These are phyloP conservation scores for Thera britannica DNA, from an alignment of 2,888 invertebrate genomes.

Conservation along the genomic window DNA sequence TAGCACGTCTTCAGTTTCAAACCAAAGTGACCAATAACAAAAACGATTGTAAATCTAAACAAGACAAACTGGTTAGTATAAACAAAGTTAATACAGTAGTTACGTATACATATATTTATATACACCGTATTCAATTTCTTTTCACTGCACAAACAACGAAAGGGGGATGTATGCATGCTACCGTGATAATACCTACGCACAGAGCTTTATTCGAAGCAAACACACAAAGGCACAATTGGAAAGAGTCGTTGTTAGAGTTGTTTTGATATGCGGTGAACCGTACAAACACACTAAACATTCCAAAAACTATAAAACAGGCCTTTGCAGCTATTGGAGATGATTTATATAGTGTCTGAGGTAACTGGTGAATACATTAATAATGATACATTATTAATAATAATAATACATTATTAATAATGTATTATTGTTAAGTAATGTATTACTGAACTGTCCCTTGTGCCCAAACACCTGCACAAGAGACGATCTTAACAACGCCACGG, in stretches of 20 bases:
- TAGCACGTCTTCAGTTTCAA: slow-evolving; percentile 50
- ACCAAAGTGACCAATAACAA: slow-evolving; percentile 50
- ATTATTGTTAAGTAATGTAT: no score
- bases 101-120: slow-evolving; percentile 45
- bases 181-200: slow-evolving; percentile 66
- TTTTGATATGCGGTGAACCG: slow-evolving; percentile 36
- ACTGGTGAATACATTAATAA: no score
- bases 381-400: no score
- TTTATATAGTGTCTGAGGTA: no score
- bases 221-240: slow-evolving; percentile 43
- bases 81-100: slow-evolving; percentile 26
- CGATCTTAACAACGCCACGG: no score
- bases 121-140: slow-evolving; percentile 64
- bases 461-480: no score
- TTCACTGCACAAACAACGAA: slow-evolving; percentile 64
- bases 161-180: slow-evolving; percentile 59
- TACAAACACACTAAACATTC: slow-evolving; percentile 28
- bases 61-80: slow-evolving; percentile 65
- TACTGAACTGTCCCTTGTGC: no score
- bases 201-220: slow-evolving; percentile 37
- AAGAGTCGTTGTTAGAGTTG: slow-evolving; percentile 40
- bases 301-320: slow-evolving; percentile 21
- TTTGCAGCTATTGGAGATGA: no score
- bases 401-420: no score
- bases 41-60: slow-evolving; percentile 57